Percentiles rank a stretch among this genome's conserved stretches.
Conservation (phyloP, 2,113 vertebrate genomes). For the Microcebus tavaratra region DNA sequence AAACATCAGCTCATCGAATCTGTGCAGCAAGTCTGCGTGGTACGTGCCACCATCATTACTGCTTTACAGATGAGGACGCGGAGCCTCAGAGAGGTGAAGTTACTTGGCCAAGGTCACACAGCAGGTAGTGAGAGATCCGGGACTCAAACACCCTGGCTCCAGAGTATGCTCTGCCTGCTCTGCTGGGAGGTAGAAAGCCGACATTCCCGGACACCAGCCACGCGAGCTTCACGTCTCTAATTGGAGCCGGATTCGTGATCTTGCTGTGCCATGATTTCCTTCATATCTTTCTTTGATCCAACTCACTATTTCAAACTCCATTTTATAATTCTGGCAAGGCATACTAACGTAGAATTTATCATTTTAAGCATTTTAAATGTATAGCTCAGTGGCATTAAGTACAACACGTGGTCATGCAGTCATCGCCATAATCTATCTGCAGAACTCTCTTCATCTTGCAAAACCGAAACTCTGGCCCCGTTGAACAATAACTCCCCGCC, state of each 20-base stretch:
- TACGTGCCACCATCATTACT: fast-evolving
- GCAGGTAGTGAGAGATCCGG: fast-evolving
- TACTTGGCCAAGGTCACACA: not conserved
- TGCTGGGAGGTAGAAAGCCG: not conserved
- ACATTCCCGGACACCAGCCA: fast-evolving
- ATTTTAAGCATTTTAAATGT: fast-evolving
- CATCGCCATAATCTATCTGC: fast-evolving
- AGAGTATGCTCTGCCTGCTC: fast-evolving
- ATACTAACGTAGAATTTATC: too few relatives aligned
- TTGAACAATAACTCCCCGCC: fast-evolving
- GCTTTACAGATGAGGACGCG: not conserved
- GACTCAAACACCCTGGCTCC: not conserved
- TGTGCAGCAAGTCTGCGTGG: fast-evolving
- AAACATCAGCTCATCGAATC: not conserved
- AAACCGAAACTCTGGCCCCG: not conserved
- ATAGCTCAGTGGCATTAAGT: fast-evolving
- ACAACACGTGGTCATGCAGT: fast-evolving
- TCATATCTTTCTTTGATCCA: not conserved
- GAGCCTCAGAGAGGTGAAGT: not conserved
- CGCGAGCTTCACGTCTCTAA: fast-evolving
- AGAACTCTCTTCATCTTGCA: not conserved
- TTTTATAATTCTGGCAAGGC: not conserved
- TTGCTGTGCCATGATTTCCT: not conserved
- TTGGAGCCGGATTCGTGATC: fast-evolving
- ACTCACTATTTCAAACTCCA: not conserved